phyloP scores from a whole-genome alignment of 2,888 invertebrate genomes.

The Brenthis hecate region DNA sequence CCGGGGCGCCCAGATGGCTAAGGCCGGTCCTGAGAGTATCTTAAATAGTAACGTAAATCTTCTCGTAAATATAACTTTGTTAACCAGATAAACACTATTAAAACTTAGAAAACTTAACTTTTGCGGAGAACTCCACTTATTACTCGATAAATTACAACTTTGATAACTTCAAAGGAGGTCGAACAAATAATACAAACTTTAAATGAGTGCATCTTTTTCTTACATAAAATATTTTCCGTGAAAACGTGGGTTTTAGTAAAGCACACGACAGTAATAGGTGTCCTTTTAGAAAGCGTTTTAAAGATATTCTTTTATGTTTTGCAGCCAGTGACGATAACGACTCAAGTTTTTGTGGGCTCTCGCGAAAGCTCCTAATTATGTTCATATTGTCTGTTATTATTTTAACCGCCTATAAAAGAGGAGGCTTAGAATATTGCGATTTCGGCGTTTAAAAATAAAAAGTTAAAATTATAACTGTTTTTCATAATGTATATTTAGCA shows the following conservation, averaged over 20 bases:
- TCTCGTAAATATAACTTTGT: not conserved
- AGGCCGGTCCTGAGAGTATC: no score
- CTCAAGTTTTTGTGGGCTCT: no score
- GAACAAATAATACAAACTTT: slow-evolving; percentile 11
- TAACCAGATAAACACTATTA: slow-evolving; percentile 4
- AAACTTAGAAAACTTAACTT: slow-evolving; percentile 3
- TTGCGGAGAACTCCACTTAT: not conserved
- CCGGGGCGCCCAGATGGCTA: no score
- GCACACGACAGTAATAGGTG: not conserved
- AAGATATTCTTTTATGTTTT: no score
- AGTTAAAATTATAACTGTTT: no score
- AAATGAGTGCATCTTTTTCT: not conserved
- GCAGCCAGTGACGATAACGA: no score
- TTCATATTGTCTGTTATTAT: no score
- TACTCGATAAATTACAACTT: slow-evolving; percentile 8
- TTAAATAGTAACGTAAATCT: not conserved
- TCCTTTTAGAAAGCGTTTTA: not conserved
- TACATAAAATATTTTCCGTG: not conserved
- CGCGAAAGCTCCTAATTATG: no score
- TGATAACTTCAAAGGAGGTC: slow-evolving; percentile 11
- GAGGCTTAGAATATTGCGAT: no score
- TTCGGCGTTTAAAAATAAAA: no score
- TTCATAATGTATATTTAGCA: no score
- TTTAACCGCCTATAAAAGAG: no score
- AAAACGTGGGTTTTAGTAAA: not conserved